Evolutionary conservation across 2,113 vertebrate species (phyloP).

Genomic region (Hydropotes inermis): DNA sequence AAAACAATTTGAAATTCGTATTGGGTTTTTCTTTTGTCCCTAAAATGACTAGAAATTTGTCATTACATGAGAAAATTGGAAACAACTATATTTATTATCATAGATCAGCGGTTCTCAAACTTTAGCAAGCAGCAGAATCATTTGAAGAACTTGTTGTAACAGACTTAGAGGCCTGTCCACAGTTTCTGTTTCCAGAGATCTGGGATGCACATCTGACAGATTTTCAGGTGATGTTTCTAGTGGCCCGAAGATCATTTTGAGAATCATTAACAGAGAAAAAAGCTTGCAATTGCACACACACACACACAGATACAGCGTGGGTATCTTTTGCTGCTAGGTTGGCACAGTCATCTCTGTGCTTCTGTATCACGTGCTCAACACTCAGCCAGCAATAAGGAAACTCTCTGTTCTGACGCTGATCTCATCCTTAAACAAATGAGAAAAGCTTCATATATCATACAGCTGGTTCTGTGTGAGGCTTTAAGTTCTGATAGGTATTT

Average conservation of each 20-base stretch:
- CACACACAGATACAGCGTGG: background rate
- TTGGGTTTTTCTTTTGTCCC: background rate
- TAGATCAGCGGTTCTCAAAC: background rate
- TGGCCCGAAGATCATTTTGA: background rate
- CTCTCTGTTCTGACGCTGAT: conserved; percentile 64
- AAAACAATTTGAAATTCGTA: background rate
- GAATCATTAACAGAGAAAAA: background rate
- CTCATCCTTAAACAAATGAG: conserved; percentile 66
- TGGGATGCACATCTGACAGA: background rate
- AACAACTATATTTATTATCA: background rate
- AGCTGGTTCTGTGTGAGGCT: conserved; percentile 33
- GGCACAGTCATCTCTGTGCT: conserved; percentile 57
- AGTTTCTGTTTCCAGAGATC: background rate
- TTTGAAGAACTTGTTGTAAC: background rate
- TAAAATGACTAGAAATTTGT: background rate
- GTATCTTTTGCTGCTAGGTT: conserved; percentile 29
- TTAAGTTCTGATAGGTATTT: background rate
- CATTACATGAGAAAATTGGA: background rate
- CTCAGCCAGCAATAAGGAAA: conserved; percentile 47
- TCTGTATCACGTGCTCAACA: conserved; percentile 52
- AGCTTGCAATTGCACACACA: background rate
- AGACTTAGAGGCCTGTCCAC: background rate
- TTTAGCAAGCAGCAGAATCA: background rate
- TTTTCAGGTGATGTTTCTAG: too few relatives aligned
- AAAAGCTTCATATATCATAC: conserved; percentile 47